Evolutionary conservation across 1,140 invertebrate species (phyloP).

Genomic region (Drosophila murphyi): DNA sequence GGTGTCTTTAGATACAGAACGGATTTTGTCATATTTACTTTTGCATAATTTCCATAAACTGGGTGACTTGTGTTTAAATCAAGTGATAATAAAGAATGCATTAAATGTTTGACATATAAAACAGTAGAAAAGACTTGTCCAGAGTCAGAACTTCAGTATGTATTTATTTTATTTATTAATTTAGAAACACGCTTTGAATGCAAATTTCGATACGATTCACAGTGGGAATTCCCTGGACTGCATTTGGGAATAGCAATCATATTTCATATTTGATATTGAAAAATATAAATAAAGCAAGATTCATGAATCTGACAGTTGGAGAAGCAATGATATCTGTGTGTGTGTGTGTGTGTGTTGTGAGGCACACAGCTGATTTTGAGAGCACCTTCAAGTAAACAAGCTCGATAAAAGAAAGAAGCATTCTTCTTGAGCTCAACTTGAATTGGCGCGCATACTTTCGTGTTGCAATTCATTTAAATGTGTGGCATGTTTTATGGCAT

Average conservation of each 20-base stretch:
- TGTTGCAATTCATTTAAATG: slow-evolving; percentile 75
- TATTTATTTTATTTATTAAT: not conserved
- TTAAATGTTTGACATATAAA: no score
- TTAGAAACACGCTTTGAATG: not conserved
- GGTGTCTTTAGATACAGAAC: no score
- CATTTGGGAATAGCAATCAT: slow-evolving; percentile 45
- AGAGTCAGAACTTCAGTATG: no score
- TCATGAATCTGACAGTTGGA: slow-evolving; percentile 35
- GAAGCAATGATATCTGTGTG: slow-evolving; percentile 3
- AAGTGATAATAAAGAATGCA: no score
- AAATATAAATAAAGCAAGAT: slow-evolving; percentile 29
- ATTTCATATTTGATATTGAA: slow-evolving; percentile 38
- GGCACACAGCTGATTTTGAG: not conserved
- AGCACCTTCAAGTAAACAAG: not conserved
- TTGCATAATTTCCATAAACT: no score
- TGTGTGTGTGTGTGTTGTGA: not conserved
- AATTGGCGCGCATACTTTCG: slow-evolving; percentile 34
- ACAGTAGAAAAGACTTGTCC: no score
- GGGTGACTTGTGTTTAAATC: no score
- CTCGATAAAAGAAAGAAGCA: not conserved
- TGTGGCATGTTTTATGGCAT: slow-evolving; percentile 68
- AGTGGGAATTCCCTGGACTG: slow-evolving; percentile 26
- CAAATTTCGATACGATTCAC: not conserved
- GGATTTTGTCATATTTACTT: no score
- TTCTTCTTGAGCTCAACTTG: slow-evolving; percentile 10